Evolutionary conservation across 2,888 invertebrate genomes (phyloP), one percentile per base, ranked within the genome.

Genomic region (Spatulosminthurus flaviceps): DNA sequence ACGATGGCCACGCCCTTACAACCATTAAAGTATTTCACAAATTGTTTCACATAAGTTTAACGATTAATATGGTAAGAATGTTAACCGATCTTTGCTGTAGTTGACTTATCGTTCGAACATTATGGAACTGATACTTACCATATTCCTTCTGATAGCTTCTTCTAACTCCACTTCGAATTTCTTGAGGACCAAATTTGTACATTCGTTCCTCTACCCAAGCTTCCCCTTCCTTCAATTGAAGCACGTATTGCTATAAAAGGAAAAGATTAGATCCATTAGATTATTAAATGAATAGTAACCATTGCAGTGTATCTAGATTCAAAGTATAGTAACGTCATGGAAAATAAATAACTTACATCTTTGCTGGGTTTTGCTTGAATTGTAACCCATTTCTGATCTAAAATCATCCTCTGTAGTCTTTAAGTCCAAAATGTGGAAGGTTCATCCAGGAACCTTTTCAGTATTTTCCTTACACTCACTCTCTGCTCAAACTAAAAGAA

Each of bases 81-180:
- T n/a, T n/a, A n/a, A n/a, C n/a, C n/a, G n/a, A n/a, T n/a, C n/a
- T n/a, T n/a, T n/a, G n/a, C n/a, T n/a, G n/a, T n/a, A n/a, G n/a
- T n/a, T n/a, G n/a, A n/a, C n/a, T n/a, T n/a, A n/a, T n/a, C n/a
- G n/a, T n/a, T n/a, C n/a, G n/a, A n/a, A n/a, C n/a, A n/a, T n/a
- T n/a, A n/a, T n/a, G n/a, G n/a, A n/a, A n/a, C n/a, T n/a, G n/a
- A n/a, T n/a, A n/a, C n/a, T n/a, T n/a, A 80, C 93, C 88, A 94
- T 93, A 88, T 96, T 95, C 82, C 90, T 91, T 75, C 90, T 90
- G 85, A 94, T 91, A 0, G 96, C 95, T 72, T 91, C 89, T 76
- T 91, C 89, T 24, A 96, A 87, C 29, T 89, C 87, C 81, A 90
- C 88, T 0, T 88, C 91, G 86, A 92, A 93, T 79, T 90, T 87